Evolutionary conservation across 2,113 vertebrate genomes (phyloP), one percentile per base, ranked within the genome.

Genomic region (Arenaria interpres): DNA sequence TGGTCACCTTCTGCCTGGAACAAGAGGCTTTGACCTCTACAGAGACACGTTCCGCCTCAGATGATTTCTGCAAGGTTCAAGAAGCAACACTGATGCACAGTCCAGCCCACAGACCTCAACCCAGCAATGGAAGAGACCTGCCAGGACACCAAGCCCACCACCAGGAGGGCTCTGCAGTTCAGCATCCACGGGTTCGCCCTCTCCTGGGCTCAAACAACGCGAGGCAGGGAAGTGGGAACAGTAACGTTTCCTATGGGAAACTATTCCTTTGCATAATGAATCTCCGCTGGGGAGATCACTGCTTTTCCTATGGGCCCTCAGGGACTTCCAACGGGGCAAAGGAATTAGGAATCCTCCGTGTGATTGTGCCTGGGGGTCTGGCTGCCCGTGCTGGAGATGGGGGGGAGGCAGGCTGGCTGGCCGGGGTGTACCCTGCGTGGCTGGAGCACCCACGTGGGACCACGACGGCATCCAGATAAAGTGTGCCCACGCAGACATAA

Each of bases 231-330:
- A 94, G 35, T 33, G 43, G 46, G 57, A 88, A 28, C 41, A 0
- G 2, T 17, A 45, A 51, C 4, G 23, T 72, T 92, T 95, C 69
- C 66, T 93, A 35, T 89, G 94, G 89, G 93, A 95, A 93, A 91
- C 53, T 59, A 1, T 37, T 62, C 51, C 63, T 88, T n/a, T 7
- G 6, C 66, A 57, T 16, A 78, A 85, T 32, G 66, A 21, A 66
- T 33, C 77, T 53, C 25, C 33, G 15, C 63, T 75, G 63, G n/a
- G 51, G 59, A 89, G 68, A 51, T 48, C 35, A 1, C 53, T 81
- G 79, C 79, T 89, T 95, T 89, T 80, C 81, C 46, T 63, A 14
- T 0, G 1, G 21, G 72, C 48, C 89, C 91, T 12, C 78, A 39
- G 92, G 88, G 87, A 89, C 57, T 37, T 53, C 48, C 79, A 86